Percentiles rank a stretch among this genome's conserved stretches.
Evolutionary conservation across 2,888 invertebrate genomes (phyloP).

Genomic region (Metalampra italica): DNA sequence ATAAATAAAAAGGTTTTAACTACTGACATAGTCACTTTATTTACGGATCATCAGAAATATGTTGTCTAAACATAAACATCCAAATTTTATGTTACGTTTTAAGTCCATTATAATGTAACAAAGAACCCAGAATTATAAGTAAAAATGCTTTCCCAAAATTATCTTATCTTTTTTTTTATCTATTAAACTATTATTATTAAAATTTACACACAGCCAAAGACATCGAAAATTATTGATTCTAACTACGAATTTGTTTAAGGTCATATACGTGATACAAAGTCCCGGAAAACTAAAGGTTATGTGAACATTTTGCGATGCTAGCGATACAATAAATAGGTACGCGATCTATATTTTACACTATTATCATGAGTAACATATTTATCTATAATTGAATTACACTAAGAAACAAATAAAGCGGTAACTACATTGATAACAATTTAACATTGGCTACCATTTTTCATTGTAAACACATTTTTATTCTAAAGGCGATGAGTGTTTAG

Average conservation of each 20-base stretch:
- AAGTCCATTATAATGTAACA: conserved; percentile 53
- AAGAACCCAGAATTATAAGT: conserved; percentile 55
- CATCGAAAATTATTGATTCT: conserved; percentile 71
- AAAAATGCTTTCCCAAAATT: conserved; percentile 72
- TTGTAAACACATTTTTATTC: conserved; percentile 54
- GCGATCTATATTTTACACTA: conserved; percentile 37
- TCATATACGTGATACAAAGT: conserved; percentile 52
- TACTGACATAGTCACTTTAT: conserved; percentile 73
- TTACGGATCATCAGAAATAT: conserved; percentile 67
- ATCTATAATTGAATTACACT: conserved; percentile 31
- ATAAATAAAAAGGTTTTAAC: conserved; percentile 51
- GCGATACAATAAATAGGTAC: conserved; percentile 50
- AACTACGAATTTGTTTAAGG: conserved; percentile 57
- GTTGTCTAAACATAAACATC: conserved; percentile 72
- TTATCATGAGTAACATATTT: conserved; percentile 35
- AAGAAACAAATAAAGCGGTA: conserved; percentile 49
- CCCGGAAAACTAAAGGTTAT: conserved; percentile 63
- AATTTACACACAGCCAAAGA: conserved; percentile 77
- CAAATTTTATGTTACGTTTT: conserved; percentile 48
- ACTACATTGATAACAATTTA: conserved; percentile 35
- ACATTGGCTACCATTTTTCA: conserved; percentile 71
- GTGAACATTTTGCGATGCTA: conserved; percentile 80
- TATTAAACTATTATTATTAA: conserved; percentile 52
- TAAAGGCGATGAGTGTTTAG: conserved; percentile 46
- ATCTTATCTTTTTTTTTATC: conserved; percentile 48